Percentiles rank a stretch among this genome's conserved stretches.
phyloP scores from a whole-genome alignment of 2,113 vertebrate genomes.

The Platysternon megacephalum region DNA sequence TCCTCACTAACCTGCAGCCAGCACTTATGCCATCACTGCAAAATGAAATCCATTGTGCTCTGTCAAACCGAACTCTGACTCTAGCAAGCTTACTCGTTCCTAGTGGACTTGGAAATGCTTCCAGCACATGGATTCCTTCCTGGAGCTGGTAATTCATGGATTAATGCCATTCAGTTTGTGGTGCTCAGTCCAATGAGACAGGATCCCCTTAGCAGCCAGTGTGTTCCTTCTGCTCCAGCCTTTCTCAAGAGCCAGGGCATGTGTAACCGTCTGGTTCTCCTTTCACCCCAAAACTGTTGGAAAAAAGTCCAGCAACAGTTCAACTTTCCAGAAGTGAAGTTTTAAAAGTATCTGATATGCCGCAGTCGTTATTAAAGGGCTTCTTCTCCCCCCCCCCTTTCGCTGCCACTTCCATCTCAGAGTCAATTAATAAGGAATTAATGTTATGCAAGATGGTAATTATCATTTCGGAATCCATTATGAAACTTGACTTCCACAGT shows the following conservation, averaged over 20 bases:
- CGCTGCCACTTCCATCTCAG: slow-evolving; percentile 26
- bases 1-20: background rate
- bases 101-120: background rate
- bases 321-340: slow-evolving; percentile 11
- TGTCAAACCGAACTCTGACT: background rate
- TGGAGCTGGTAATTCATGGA: background rate
- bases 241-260: background rate
- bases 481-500: slow-evolving; percentile 67
- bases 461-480: slow-evolving; percentile 59
- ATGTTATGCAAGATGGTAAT: slow-evolving; percentile 56
- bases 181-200: background rate
- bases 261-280: slow-evolving; percentile 3
- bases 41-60: background rate
- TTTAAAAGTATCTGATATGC: slow-evolving; percentile 12
- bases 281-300: background rate
- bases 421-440: slow-evolving; percentile 67
- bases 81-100: background rate
- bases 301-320: background rate
- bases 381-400: background rate
- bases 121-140: background rate
- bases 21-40: background rate
- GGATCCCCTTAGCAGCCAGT: background rate
- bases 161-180: background rate
- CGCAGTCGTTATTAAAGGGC: background rate
- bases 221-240: background rate